Evolutionary conservation across 1,140 invertebrate genomes (phyloP), one percentile per base, ranked within the genome.

Genomic region (Zelostemma sp.): DNA sequence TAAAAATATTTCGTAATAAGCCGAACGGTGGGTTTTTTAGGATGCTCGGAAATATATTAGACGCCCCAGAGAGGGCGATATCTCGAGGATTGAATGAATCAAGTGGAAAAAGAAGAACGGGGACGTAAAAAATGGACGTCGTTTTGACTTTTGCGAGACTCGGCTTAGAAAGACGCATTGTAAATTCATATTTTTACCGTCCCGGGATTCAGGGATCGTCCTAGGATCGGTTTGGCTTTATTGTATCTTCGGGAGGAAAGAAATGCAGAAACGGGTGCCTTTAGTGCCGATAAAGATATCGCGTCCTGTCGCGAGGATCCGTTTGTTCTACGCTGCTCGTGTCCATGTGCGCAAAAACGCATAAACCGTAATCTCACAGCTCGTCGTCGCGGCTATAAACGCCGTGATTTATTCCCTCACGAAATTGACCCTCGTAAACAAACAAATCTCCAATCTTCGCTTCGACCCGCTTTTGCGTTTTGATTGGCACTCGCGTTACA

Each of bases 201-300:
- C 18, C 11, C 15, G n/a, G 41, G 17, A 43, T 16, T 16, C 16
- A 16, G 16, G 16, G 41, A 43, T 43, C 41, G 41, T 14, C 41
- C 41, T 43, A 43, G 41, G 41, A 43, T 43, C 41, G 14, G n/a
- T 25, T 25, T 25, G 3, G 21, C 8, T 25, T 25, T 25, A 25
- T 25, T 25, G 41, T 14, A 16, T 43, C 41, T 15, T 1, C 41
- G 41, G 41, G 16, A 21, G 11, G 11, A 25, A 19, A 47, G 45
- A 21, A 47, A 47, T 6, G 16, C 8, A 21, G 45, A 9, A 19
- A 47, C 45, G 45, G 17, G 41, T 21, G 19, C 45, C 45, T 47
- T 47, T 47, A 19, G 45, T 47, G 45, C 17, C 45, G 45, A 47
- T 47, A 47, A 47, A 47, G 45, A 47, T 25, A 47, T 47, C 45